phyloP scores from a whole-genome alignment of 2,797 vertebrate species.

The Rousettus madagascariensis region DNA sequence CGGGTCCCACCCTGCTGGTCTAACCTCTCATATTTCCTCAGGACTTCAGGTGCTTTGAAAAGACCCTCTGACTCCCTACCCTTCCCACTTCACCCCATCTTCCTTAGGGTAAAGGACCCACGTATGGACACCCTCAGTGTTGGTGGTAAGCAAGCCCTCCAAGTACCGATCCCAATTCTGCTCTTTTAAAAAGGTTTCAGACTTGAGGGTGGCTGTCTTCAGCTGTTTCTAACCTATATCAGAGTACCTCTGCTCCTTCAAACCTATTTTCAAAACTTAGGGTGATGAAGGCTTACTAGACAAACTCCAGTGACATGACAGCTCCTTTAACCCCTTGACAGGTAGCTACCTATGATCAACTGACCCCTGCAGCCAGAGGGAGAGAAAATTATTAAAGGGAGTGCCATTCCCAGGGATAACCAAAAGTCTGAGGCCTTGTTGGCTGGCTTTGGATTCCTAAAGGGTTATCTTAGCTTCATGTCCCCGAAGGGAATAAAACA shows the following conservation, averaged over 20 bases:
- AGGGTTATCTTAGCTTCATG: background rate
- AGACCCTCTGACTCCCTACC: background rate
- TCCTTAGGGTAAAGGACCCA: background rate
- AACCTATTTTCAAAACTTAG: constrained; percentile 37
- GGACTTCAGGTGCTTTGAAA: background rate
- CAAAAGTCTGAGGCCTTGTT: background rate
- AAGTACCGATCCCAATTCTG: background rate
- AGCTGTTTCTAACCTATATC: background rate
- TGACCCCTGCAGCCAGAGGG: background rate
- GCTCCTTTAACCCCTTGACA: background rate
- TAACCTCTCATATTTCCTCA: background rate
- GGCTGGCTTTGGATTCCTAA: background rate
- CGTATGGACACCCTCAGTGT: background rate
- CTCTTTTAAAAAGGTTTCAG: background rate
- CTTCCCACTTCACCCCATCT: background rate
- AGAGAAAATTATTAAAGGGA: background rate
- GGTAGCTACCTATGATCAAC: background rate
- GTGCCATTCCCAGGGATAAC: background rate
- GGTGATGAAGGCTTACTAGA: background rate
- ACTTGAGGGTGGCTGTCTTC: background rate
- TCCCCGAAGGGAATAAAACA: background rate
- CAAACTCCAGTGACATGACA: background rate
- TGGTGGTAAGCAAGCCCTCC: background rate
- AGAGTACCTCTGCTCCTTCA: background rate
- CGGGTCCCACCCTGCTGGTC: background rate